Evolutionary conservation across 2,797 vertebrate species (phyloP).

Genomic region (Eutrigla gurnardus): DNA sequence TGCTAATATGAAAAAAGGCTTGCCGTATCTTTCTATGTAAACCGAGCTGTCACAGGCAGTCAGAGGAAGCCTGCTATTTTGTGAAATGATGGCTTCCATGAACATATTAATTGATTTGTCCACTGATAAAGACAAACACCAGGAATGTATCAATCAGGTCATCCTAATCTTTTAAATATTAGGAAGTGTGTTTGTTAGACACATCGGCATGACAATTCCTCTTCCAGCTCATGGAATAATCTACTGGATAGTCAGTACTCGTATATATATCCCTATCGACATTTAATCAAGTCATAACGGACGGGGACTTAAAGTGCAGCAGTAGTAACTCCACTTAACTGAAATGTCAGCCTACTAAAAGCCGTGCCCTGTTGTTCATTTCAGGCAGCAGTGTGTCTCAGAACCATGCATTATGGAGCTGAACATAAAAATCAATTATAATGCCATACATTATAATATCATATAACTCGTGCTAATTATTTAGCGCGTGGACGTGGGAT

Average conservation of each 20-base stretch:
- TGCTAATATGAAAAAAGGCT: slow-evolving; percentile 24
- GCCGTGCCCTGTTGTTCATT: neutral
- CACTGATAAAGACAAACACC: neutral
- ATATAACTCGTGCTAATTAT: slow-evolving; percentile 28
- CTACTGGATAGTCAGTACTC: slow-evolving; percentile 1
- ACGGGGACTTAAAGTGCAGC: slow-evolving; percentile 16
- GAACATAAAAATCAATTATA: slow-evolving; percentile 27
- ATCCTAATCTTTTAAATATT: slow-evolving; percentile 2
- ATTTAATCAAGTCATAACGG: slow-evolving; percentile 24
- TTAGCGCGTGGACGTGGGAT: slow-evolving; percentile 26
- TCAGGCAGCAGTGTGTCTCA: slow-evolving; percentile 10
- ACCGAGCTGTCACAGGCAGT: neutral
- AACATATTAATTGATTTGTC: neutral
- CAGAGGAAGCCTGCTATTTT: neutral
- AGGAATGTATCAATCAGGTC: neutral
- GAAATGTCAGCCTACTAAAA: slow-evolving; percentile 37
- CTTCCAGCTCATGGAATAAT: slow-evolving; percentile 5
- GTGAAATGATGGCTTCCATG: slow-evolving; percentile 7
- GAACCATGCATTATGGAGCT: slow-evolving; percentile 28
- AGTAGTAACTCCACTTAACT: neutral
- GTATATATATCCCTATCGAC: neutral
- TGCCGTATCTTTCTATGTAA: slow-evolving; percentile 8
- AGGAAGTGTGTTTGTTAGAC: neutral
- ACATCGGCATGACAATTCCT: neutral
- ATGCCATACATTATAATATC: slow-evolving; percentile 6